Evolutionary conservation across 92 coral and sea anemone genomes (phyloP).

Genomic region (Epizoanthus scotinus): DNA sequence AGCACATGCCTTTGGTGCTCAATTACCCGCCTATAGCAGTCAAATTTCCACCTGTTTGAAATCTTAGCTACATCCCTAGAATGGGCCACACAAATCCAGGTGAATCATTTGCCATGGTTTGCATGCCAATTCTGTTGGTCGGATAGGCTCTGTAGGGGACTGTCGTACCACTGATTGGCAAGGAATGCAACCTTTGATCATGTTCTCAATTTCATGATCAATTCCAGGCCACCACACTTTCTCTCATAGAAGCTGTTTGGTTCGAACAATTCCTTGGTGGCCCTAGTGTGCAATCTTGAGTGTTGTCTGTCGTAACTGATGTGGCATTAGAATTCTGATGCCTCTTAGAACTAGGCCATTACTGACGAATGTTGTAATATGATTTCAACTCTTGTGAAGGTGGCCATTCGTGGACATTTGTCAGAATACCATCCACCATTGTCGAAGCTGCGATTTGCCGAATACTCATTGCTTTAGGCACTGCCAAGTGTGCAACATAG

Average conservation of each 20-base stretch:
- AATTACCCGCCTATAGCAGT: too few relatives aligned
- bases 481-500: background rate
- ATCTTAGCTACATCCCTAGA: too few relatives aligned
- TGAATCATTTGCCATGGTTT: too few relatives aligned
- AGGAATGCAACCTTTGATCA: background rate
- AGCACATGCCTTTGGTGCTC: too few relatives aligned
- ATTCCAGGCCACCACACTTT: slow-evolving; percentile 22
- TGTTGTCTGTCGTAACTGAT: background rate
- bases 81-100: too few relatives aligned
- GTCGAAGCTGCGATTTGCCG: background rate
- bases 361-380: too few relatives aligned
- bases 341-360: background rate
- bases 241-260: slow-evolving; percentile 2
- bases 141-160: too few relatives aligned
- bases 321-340: background rate
- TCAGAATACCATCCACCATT: background rate
- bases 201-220: background rate
- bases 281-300: background rate
- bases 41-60: too few relatives aligned
- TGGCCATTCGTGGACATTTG: too few relatives aligned
- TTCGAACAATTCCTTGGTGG: background rate
- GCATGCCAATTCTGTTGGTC: too few relatives aligned
- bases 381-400: too few relatives aligned
- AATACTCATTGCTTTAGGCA: slow-evolving; percentile 12
- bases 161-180: too few relatives aligned